Conservation (phyloP, 2,797 vertebrate genomes). For the Phoeniculus purpureus region DNA sequence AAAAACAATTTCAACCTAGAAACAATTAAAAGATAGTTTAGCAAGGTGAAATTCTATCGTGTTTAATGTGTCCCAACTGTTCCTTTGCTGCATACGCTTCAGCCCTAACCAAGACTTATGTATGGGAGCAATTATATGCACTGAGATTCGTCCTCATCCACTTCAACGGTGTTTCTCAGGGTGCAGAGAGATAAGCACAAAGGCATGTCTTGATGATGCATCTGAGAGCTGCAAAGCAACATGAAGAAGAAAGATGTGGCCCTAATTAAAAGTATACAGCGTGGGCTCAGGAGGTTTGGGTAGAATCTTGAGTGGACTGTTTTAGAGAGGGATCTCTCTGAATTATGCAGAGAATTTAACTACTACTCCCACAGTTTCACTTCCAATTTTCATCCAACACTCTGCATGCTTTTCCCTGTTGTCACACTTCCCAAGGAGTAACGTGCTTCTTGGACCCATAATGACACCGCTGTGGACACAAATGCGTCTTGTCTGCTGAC, state of each 20-base stretch:
- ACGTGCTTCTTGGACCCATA: neutral
- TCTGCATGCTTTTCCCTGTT: neutral
- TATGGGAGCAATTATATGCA: neutral
- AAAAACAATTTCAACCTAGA: slow-evolving; percentile 26
- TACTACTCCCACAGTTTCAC: neutral
- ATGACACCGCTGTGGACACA: rapidly evolving
- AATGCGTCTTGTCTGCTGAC: neutral
- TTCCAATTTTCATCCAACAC: neutral
- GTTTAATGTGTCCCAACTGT: neutral
- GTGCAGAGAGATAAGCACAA: neutral
- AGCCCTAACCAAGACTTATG: neutral
- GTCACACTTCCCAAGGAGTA: neutral
- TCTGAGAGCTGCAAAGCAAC: neutral
- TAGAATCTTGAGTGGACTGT: neutral
- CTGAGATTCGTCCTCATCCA: neutral
- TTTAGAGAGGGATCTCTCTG: neutral
- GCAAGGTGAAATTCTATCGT: neutral
- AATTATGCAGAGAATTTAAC: slow-evolving; percentile 44
- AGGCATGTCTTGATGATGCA: neutral
- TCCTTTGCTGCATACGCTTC: neutral
- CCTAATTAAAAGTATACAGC: neutral
- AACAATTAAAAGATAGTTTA: slow-evolving; percentile 18
- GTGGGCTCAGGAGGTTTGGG: neutral
- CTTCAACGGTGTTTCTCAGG: neutral
- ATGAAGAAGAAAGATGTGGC: neutral